Conservation (phyloP, 2,113 vertebrate species). For the Dromiciops gliroides region DNA sequence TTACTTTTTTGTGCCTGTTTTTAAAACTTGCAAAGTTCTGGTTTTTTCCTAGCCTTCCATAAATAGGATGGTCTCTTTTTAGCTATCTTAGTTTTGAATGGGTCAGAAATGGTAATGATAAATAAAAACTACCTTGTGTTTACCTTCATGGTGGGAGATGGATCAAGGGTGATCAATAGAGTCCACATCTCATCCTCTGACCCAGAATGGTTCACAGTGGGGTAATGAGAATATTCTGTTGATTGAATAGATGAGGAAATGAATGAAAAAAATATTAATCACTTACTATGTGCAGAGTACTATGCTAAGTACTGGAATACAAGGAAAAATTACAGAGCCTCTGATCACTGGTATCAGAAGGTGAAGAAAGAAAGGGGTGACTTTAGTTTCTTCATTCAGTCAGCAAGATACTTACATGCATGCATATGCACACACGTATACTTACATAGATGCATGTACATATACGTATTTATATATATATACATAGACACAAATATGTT, state of each 20-base stretch:
- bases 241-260: neutral
- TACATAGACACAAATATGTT: neutral
- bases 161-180: neutral
- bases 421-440: neutral
- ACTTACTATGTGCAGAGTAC: neutral
- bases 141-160: neutral
- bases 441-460: too few relatives aligned
- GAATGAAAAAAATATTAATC: neutral
- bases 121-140: neutral
- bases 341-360: neutral
- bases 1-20: neutral
- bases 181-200: neutral
- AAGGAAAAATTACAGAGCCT: neutral
- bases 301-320: neutral
- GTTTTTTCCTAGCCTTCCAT: neutral
- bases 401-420: neutral
- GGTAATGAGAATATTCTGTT: neutral
- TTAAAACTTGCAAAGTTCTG: neutral
- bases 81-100: neutral
- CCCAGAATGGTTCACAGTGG: neutral
- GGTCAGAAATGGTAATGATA: neutral
- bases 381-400: neutral
- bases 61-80: neutral
- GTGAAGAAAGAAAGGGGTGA: neutral
- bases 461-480: neutral